Evolutionary conservation across 2,113 vertebrate species (phyloP).

Genomic region (Diphyllodes magnificus): DNA sequence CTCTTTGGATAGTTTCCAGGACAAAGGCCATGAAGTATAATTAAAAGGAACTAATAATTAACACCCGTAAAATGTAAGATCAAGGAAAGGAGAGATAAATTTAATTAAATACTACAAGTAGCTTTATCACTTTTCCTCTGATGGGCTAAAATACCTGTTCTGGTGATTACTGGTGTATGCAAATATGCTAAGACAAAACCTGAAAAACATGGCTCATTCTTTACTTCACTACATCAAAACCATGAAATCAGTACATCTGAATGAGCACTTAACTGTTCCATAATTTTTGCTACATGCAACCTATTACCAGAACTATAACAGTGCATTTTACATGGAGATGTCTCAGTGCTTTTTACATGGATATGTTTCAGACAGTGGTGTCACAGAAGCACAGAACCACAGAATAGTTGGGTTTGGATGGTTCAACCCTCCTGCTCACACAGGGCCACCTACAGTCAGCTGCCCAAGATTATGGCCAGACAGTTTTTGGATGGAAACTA

Average conservation of each 20-base stretch:
- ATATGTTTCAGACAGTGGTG: neutral
- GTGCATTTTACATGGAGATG: neutral
- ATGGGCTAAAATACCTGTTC: constrained; percentile 18
- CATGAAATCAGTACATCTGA: constrained; percentile 7
- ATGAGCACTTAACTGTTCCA: neutral
- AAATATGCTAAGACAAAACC: constrained; percentile 23
- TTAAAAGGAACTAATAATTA: constrained; percentile 82
- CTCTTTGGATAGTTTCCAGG: constrained; percentile 73
- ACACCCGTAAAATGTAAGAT: constrained; percentile 68
- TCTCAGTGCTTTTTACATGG: neutral
- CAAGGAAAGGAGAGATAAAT: constrained; percentile 59
- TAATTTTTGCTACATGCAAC: neutral
- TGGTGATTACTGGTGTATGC: neutral
- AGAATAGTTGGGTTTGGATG: neutral
- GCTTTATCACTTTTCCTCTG: neutral
- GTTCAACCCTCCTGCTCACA: neutral
- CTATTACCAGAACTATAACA: neutral
- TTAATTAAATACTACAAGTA: constrained; percentile 53
- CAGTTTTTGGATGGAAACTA: neutral
- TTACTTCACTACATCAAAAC: neutral
- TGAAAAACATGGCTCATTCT: neutral
- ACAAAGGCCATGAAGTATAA: constrained; percentile 75
- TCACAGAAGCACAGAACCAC: neutral
- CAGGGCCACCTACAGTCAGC: neutral
- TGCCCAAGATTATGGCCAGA: neutral